Evolutionary conservation across 2,113 vertebrate genomes (phyloP), one percentile per base, ranked within the genome.

Genomic region (Mormoops blainvillei): DNA sequence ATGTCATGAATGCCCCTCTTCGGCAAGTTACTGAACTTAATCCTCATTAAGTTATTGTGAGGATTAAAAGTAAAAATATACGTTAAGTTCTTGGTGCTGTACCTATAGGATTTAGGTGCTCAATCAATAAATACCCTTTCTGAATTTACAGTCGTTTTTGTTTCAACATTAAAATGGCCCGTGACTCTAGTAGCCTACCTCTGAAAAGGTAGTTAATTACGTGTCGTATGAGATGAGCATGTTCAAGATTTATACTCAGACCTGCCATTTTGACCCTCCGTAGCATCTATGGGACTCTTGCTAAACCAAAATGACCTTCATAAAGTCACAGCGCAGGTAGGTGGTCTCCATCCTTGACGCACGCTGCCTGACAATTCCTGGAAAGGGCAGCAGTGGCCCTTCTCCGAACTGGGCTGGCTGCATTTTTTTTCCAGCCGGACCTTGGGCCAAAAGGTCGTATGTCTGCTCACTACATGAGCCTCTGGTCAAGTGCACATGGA

Each of bases 401-500:
- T 97, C 95, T 54, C 96, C 86, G 28, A 71, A 89, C 56, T 0
- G 0, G 90, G 87, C 78, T 88, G 83, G 74, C 95, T 70, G 94
- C 83, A 87, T 91, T 74, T 28, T 80, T 20, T 95, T 91, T 92
- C 97, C 82, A 95, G 95, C 84, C 87, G 97, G 94, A 89, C 78
- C 97, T 33, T 8, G 96, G 94, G 58, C 89, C 87, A 97, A 97
- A 97, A 96, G 70, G 87, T 67, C 80, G 41, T 90, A 54, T 54
- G 92, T 95, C 94, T 43, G 71, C 54, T 61, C 81, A 43, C 96
- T 95, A 65, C 84, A 96, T 84, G 96, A 93, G 94, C 87, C 97
- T 96, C 91, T 50, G 87, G 87, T 94, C 97, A 97, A 96, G 98
- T 98, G 97, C 70, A 96, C 98, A 98, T 98, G 98, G 98, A 96